phyloP scores from a whole-genome alignment of 2,113 vertebrate genomes.

The Scopus umbretta region DNA sequence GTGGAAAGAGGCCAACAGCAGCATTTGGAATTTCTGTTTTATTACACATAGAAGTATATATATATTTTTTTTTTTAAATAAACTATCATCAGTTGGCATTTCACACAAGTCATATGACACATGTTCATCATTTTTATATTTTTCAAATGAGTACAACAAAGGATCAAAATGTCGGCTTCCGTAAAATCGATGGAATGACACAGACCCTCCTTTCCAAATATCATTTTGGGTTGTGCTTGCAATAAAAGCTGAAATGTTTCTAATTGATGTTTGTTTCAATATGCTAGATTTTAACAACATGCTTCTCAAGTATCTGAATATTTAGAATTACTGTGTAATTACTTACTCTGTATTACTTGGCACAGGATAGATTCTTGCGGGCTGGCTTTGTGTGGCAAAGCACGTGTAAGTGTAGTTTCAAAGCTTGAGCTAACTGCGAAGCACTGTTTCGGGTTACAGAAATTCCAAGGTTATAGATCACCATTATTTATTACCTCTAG shows the following conservation, averaged over 20 bases:
- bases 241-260: background rate
- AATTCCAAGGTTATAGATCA: background rate
- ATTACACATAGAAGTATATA: background rate
- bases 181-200: background rate
- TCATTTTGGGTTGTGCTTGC: background rate
- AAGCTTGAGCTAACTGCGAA: background rate
- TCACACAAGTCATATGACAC: background rate
- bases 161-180: background rate
- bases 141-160: background rate
- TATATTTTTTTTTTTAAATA: background rate
- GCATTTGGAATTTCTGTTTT: conserved; percentile 19
- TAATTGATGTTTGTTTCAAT: background rate
- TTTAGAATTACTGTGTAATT: background rate
- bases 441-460: background rate
- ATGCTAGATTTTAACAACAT: background rate
- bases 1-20: background rate
- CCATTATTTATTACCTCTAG: background rate
- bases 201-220: background rate
- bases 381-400: background rate
- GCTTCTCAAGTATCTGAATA: background rate
- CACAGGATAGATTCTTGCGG: background rate
- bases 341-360: background rate
- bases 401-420: background rate
- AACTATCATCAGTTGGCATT: background rate
- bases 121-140: background rate